These are phyloP conservation scores for Isoperla grammatica DNA, from an alignment of 2,888 invertebrate genomes.

Conservation along the genomic window DNA sequence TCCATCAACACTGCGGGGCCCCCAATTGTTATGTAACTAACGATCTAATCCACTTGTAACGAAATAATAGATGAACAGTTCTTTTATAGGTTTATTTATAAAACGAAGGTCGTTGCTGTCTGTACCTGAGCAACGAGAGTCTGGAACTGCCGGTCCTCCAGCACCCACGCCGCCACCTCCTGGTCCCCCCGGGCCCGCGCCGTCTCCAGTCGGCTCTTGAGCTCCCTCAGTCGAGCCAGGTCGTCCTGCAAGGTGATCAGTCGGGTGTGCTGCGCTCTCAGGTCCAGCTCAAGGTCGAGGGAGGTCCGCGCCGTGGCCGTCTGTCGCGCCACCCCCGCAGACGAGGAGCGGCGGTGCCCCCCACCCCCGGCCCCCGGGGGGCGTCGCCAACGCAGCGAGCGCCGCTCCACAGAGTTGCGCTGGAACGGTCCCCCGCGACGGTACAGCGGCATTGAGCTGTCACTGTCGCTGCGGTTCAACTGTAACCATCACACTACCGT, in stretches of 20 bases:
- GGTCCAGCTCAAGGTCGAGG: slow-evolving; percentile 84
- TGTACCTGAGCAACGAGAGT: slow-evolving; percentile 53
- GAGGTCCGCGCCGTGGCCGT: slow-evolving; percentile 59
- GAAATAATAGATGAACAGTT: no score
- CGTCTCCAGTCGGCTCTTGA: slow-evolving; percentile 72
- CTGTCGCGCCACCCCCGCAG: slow-evolving; percentile 19
- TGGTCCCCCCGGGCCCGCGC: slow-evolving; percentile 79
- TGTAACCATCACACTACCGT: slow-evolving; percentile 42
- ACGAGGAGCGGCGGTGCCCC: slow-evolving; percentile 30
- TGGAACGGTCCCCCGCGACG: slow-evolving; percentile 77
- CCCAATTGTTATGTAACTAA: no score
- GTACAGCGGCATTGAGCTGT: slow-evolving; percentile 92
- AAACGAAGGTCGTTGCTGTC: no score
- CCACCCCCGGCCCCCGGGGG: slow-evolving; percentile 51
- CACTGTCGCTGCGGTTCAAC: slow-evolving; percentile 93
- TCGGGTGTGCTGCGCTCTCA: slow-evolving; percentile 85
- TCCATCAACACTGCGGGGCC: no score
- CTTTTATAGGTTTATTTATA: no score
- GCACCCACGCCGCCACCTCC: slow-evolving; percentile 76
- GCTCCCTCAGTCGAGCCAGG: slow-evolving; percentile 69
- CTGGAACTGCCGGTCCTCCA: slow-evolving; percentile 82
- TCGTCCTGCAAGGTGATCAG: slow-evolving; percentile 79
- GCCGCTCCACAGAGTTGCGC: slow-evolving; percentile 80
- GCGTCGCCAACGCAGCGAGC: slow-evolving; percentile 76
- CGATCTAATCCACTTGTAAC: no score